Conservation (phyloP, 2,888 invertebrate species). For the Sarcophaga subvicina region DNA sequence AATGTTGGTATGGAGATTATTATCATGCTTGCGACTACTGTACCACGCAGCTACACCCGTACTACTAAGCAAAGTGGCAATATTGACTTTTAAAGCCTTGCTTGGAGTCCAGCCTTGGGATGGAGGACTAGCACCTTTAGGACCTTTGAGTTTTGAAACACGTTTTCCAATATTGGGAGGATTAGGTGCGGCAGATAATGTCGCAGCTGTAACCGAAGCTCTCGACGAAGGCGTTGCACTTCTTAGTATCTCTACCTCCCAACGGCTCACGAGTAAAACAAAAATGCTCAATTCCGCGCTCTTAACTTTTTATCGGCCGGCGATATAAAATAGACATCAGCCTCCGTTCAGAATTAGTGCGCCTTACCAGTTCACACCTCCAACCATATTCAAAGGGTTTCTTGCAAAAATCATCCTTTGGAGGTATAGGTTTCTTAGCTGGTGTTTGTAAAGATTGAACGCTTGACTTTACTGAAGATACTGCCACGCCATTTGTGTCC, state of each 20-base stretch:
- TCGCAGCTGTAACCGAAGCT: slow-evolving; percentile 63
- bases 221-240: slow-evolving; percentile 82
- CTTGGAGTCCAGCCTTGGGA: no score
- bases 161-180: slow-evolving; percentile 82
- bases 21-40: no score
- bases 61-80: slow-evolving; percentile 73
- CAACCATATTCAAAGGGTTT: no score
- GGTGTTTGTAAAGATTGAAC: no score
- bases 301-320: no score
- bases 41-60: slow-evolving; percentile 37
- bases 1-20: slow-evolving; percentile 44
- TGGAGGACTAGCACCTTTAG: slow-evolving; percentile 69
- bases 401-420: no score
- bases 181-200: not conserved
- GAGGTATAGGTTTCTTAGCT: no score
- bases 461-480: no score
- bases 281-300: slow-evolving; percentile 82
- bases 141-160: slow-evolving; percentile 83
- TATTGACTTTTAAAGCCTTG: slow-evolving; percentile 72
- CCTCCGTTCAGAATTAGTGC: no score
- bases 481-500: no score
- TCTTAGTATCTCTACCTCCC: slow-evolving; percentile 88
- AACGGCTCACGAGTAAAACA: slow-evolving; percentile 76
- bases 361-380: no score
- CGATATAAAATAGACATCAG: no score